Base-by-base conservation (phyloP, 2,797 vertebrate species). In the Erpetoichthys calabaricus region DNA sequence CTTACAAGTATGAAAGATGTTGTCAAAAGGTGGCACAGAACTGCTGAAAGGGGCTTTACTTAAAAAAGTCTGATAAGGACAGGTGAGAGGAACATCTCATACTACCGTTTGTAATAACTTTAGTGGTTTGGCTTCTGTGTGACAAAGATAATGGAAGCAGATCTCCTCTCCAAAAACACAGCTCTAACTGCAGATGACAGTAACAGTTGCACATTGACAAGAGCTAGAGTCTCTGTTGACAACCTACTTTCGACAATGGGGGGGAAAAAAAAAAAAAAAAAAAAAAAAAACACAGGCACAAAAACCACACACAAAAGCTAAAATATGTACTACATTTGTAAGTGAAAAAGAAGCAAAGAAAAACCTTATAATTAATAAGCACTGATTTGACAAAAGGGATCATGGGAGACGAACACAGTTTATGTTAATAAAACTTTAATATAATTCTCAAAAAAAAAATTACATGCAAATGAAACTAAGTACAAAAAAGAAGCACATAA, bases 11-110 rank as follows among this genome's bases (percentile, higher is more conserved):
- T 57, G 51, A 60, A 63, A 55, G 10, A 45, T 43, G 43, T 3
- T 65, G 63, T 56, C 45, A 57, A 6, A 43, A 65, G 56, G 56
- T 47, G 52, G 41, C 9, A 59, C 3, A 42, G 2, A 4, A n/a
- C 53, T 67, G 4, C 10, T 44, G 8, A n/a, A 46, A 3, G 59
- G 57, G 63, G 64, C 8, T 2, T 44, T 8, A 57, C 52, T 43
- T 54, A 42, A 54, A 54, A 49, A 43, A 53, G 51, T 41, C 42
- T 42, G 53, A 54, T 43, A 54, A 42, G 53, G 53, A 43, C 25
- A 9, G 53, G 53, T 54, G 53, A 54, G 42, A 25, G 7, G 5
- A 47, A 25, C n/a, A 42, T 6, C 47, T 9, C 6, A 43, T 2
- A 3, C 53, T 54, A 4, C 3, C 53, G 42, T 53, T 42, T 7